Percentiles rank a stretch among this genome's conserved stretches.
These are phyloP conservation scores for Coelopa frigida DNA, from an alignment of 1,140 invertebrate genomes.

Conservation along the genomic window DNA sequence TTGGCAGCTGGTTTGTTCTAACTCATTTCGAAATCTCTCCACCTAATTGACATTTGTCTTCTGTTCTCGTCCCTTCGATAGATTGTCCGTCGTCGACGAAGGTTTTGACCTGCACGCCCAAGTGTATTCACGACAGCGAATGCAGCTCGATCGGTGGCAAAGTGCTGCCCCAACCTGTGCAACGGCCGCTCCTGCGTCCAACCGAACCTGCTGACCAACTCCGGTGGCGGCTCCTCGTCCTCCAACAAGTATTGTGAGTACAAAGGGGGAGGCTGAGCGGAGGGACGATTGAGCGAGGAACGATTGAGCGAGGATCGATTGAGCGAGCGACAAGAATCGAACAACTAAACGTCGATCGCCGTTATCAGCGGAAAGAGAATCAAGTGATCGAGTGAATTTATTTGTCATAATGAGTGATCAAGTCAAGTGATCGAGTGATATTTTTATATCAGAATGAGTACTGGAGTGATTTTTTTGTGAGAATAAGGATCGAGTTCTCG, in stretches of 20 bases:
- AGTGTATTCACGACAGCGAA: conserved; percentile 57
- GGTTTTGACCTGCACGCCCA: conserved; percentile 56
- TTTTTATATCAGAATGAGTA: too few relatives aligned
- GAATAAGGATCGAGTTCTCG: too few relatives aligned
- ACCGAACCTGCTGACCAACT: conserved; percentile 42
- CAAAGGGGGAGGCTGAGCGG: too few relatives aligned
- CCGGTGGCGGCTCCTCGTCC: conserved; percentile 29
- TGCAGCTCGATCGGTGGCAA: conserved; percentile 54
- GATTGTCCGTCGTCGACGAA: conserved; percentile 57
- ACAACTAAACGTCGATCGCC: too few relatives aligned
- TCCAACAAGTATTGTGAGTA: conserved; percentile 39
- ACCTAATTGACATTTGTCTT: background rate
- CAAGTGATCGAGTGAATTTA: too few relatives aligned
- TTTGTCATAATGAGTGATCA: too few relatives aligned
- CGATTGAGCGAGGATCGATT: too few relatives aligned
- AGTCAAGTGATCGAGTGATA: too few relatives aligned
- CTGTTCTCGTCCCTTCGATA: conserved; percentile 7
- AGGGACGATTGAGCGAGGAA: too few relatives aligned
- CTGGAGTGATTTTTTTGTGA: too few relatives aligned
- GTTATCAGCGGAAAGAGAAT: too few relatives aligned
- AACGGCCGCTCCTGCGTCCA: conserved; percentile 57
- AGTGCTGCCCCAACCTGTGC: conserved; percentile 63
- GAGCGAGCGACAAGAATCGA: too few relatives aligned
- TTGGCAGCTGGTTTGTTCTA: conserved; percentile 1
- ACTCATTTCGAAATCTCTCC: background rate